Evolutionary conservation across 2,888 invertebrate species (phyloP).

Genomic region (Caradrina clavipalpis): DNA sequence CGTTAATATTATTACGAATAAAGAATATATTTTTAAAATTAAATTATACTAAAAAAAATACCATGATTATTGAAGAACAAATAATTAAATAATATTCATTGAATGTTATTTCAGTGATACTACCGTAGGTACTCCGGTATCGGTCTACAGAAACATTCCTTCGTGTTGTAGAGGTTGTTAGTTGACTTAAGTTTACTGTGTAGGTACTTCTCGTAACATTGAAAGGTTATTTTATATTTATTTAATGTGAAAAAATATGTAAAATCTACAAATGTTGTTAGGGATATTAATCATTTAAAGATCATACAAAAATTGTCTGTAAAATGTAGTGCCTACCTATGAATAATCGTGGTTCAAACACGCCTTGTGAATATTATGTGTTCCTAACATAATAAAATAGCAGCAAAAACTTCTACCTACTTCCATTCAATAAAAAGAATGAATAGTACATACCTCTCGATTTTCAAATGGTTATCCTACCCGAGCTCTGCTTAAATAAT

Average conservation of each 20-base stretch:
- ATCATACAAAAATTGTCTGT: not conserved
- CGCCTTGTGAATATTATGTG: constrained; percentile 4
- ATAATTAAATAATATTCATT: not conserved
- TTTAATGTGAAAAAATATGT: not conserved
- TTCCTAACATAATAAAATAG: not conserved
- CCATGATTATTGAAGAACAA: constrained; percentile 11
- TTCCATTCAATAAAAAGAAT: constrained; percentile 2
- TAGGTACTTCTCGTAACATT: not conserved
- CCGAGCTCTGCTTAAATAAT: not conserved
- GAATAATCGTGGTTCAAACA: not conserved
- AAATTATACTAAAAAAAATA: constrained; percentile 6
- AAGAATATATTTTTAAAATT: constrained; percentile 31
- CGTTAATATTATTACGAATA: constrained; percentile 5
- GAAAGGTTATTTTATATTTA: not conserved
- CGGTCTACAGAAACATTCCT: constrained; percentile 6
- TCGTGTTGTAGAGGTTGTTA: not conserved
- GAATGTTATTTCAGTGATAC: not conserved
- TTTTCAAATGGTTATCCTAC: constrained; percentile 4
- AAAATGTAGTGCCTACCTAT: constrained; percentile 1
- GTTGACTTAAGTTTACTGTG: not conserved
- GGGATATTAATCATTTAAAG: not conserved
- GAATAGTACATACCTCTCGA: not conserved
- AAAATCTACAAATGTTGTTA: constrained; percentile 18
- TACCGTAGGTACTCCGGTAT: constrained; percentile 1
- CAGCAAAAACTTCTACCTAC: not conserved